Evolutionary conservation across 2,113 vertebrate species (phyloP).

Genomic region (Sclerurus mexicanus): DNA sequence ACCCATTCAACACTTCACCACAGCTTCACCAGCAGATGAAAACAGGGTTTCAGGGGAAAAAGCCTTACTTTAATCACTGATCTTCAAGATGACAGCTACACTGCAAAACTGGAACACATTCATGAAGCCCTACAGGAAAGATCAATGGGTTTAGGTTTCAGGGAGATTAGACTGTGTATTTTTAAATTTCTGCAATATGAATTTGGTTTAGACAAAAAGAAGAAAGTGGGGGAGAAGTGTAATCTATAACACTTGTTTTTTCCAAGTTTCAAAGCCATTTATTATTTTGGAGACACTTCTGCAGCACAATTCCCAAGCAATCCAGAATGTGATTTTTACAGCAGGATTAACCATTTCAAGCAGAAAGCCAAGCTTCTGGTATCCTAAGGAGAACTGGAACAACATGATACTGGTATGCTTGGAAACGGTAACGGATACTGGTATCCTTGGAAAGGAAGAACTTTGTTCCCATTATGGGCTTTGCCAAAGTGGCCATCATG

Average conservation of each 20-base stretch:
- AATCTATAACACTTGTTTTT: constrained; percentile 45
- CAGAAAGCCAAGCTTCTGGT: not conserved
- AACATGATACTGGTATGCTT: not conserved
- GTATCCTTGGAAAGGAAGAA: not conserved
- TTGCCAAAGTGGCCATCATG: not conserved
- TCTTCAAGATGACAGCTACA: constrained; percentile 39
- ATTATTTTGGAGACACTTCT: constrained; percentile 52
- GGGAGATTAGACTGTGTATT: constrained; percentile 45
- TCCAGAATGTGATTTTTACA: not conserved
- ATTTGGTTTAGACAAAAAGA: constrained; percentile 50
- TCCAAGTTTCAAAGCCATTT: constrained; percentile 1
- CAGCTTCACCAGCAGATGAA: not conserved
- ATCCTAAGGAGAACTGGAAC: not conserved
- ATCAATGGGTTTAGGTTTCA: constrained; percentile 58
- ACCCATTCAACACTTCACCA: not conserved
- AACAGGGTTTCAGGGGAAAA: not conserved
- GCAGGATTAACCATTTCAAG: constrained; percentile 17
- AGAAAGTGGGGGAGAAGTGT: constrained; percentile 12
- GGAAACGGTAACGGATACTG: not conserved
- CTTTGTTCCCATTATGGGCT: not conserved
- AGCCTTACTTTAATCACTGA: constrained; percentile 47
- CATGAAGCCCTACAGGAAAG: constrained; percentile 37
- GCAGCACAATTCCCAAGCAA: not conserved
- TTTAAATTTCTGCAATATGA: constrained; percentile 49
- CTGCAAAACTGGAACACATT: constrained; percentile 54